Evolutionary conservation across 2,888 invertebrate genomes (phyloP).

Genomic region (Lithodes maja): DNA sequence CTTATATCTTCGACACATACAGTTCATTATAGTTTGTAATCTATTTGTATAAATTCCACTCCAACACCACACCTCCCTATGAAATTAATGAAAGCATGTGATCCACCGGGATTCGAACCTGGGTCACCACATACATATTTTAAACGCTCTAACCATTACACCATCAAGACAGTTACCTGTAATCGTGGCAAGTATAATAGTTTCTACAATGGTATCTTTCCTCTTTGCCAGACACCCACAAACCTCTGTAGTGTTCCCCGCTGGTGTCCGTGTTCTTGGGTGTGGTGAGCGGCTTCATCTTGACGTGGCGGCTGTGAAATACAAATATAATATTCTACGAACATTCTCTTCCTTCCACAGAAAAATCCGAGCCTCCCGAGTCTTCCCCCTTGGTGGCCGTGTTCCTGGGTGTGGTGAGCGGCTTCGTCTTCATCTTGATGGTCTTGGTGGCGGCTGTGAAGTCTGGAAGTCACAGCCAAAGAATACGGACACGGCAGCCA

Average conservation of each 20-base stretch:
- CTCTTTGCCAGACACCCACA: slow-evolving; percentile 44
- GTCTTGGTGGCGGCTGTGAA: slow-evolving; percentile 36
- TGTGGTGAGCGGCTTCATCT: slow-evolving; percentile 55
- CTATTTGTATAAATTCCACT: too few species aligned
- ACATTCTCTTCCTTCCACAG: too few species aligned
- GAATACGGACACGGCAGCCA: background rate
- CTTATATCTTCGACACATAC: too few species aligned
- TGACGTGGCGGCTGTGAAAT: slow-evolving; percentile 34
- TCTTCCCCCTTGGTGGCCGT: slow-evolving; percentile 50
- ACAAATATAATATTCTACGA: slow-evolving; percentile 31
- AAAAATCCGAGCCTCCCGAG: slow-evolving; percentile 20
- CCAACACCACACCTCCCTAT: too few species aligned
- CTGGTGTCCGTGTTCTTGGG: slow-evolving; percentile 55
- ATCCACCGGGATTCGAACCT: too few species aligned
- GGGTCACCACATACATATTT: too few species aligned
- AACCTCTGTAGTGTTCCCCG: slow-evolving; percentile 26
- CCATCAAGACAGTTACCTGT: too few species aligned
- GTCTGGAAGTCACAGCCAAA: slow-evolving; percentile 38
- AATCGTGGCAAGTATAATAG: too few species aligned
- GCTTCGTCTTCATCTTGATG: slow-evolving; percentile 53
- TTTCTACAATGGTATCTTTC: too few species aligned
- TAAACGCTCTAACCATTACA: too few species aligned
- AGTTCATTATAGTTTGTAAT: too few species aligned
- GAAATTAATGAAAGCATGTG: too few species aligned
- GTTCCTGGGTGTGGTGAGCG: slow-evolving; percentile 56